Base-by-base conservation (phyloP, 2,888 invertebrate species). In the Hydriomena furcata region DNA sequence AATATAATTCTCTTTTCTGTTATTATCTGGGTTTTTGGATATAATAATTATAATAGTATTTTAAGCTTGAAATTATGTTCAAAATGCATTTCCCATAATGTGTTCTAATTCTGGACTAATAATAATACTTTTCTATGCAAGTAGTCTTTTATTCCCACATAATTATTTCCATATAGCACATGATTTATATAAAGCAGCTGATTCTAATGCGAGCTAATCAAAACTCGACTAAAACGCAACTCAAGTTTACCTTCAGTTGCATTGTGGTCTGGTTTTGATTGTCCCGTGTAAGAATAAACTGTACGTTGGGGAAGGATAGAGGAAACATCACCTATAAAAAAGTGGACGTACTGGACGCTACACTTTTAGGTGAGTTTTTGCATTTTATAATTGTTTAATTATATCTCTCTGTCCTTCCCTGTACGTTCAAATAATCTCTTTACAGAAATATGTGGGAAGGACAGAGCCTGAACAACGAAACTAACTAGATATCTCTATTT, bases 341-440 rank as follows among this genome's bases (percentile, higher is more conserved):
- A 87, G 87, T 86, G 81, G 82, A 80, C 79, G 79, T 71, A 73
- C 68, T 71, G 76, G 71, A 79, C 76, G 80, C 79, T 78, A 81
- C 84, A 83, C 86, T 86, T 86, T 83, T 82, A 82, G 90, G 90
- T 90, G 90, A 88, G 89, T 90, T 69, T 52, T 55, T 50, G 23
- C 60, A 60, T 65, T 70, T 65, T 59, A 60, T 61, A 71, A 61
- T 73, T 57, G 66, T 66, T 68, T 76, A 66, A 71, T 67, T 73
- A 59, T 75, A 68, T 73, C 61, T 75, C 92, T 92, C 93, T 92
- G 92, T 92, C 92, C 93, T 92, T 92, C 92, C 92, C 92, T 91
- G 91, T 81, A 82, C 61, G 71, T 68, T 71, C 54, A 43, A 63
- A 67, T 23, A 46, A 59, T 66, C 63, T 52, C 53, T 61, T 49